Base-by-base conservation (phyloP, 2,113 vertebrate species). In the Xenopus borealis region DNA sequence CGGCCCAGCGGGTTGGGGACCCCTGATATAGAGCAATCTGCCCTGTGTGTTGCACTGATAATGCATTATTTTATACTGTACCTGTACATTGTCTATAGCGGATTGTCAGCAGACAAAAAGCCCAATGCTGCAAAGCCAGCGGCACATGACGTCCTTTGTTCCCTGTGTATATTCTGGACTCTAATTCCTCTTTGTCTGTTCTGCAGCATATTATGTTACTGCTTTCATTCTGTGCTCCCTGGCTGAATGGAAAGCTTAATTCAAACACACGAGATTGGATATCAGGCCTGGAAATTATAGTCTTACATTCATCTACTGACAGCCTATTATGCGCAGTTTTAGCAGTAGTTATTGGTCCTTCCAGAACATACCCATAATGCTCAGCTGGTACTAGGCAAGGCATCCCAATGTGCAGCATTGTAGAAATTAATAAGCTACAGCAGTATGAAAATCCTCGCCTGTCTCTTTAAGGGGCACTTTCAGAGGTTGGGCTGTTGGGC, bases 121-220 rank as follows among this genome's bases (percentile, higher is more conserved):
- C 62, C 3, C 0, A 20, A 55, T 78, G 12, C 0, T 78, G 75
- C 76, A 69, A 61, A 55, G 63, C 72, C 78, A 18, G 57, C 69
- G 63, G 76, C 80, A 71, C 79, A 80, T 78, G 79, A 72, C 79
- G 0, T 33, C 86, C 84, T 87, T 92, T 93, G 88, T 91, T 74
- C 58, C 72, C 0, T 0, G 71, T 85, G 64, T 66, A 85, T 86
- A 69, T 94, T 93, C 92, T 91, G 86, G 91, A 92, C 85, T 59
- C 72, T 73, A 79, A 82, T 86, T 88, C 87, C 72, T 85, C 72
- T 88, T 91, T 89, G 91, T 88, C 91, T 89, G 91, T 40, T 72
- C 63, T 71, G 80, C 80, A 84, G 66, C 74, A 69, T 81, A 87
- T 83, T 89, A 85, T 88, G 84, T 88, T 89, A 80, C 88, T 72